Conservation (phyloP, 2,888 invertebrate genomes). For the Macrostomum cliftonense region DNA sequence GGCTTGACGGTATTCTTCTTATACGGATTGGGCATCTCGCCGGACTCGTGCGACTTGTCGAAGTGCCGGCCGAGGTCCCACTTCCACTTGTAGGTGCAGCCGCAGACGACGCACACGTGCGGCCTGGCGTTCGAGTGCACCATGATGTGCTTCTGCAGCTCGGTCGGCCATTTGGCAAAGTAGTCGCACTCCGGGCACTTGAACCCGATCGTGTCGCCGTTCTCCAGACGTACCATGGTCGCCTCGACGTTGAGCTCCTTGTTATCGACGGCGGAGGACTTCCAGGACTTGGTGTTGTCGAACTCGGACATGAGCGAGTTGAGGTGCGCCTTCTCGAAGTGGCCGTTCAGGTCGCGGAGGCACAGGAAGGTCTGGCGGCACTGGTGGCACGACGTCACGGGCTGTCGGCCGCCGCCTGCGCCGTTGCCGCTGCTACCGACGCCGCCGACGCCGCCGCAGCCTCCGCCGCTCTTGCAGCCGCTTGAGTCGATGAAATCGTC, state of each 20-base stretch:
- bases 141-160: constrained; percentile 32
- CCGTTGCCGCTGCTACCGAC: no score
- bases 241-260: constrained; percentile 11
- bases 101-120: constrained; percentile 32
- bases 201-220: constrained; percentile 5
- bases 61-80: constrained; percentile 36
- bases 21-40: constrained; percentile 28
- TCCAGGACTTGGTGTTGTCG: constrained; percentile 7
- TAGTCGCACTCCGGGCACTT: constrained; percentile 33
- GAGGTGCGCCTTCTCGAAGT: constrained; percentile 25
- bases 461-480: no score
- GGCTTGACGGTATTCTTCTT: constrained; percentile 17
- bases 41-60: constrained; percentile 25
- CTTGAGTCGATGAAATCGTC: no score
- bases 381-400: constrained; percentile 12
- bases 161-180: constrained; percentile 32
- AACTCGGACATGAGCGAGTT: constrained; percentile 13
- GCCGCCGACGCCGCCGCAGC: background rate
- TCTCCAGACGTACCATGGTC: background rate
- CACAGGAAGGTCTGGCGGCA: constrained; percentile 26
- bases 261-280: constrained; percentile 3
- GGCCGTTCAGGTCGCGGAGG: constrained; percentile 29
- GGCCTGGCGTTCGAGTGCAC: constrained; percentile 31
- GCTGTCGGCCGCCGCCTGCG: background rate
- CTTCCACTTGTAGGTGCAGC: constrained; percentile 33